These are phyloP conservation scores for Ditylenchus weischeri DNA, from an alignment of 2,888 invertebrate genomes.

Conservation along the genomic window DNA sequence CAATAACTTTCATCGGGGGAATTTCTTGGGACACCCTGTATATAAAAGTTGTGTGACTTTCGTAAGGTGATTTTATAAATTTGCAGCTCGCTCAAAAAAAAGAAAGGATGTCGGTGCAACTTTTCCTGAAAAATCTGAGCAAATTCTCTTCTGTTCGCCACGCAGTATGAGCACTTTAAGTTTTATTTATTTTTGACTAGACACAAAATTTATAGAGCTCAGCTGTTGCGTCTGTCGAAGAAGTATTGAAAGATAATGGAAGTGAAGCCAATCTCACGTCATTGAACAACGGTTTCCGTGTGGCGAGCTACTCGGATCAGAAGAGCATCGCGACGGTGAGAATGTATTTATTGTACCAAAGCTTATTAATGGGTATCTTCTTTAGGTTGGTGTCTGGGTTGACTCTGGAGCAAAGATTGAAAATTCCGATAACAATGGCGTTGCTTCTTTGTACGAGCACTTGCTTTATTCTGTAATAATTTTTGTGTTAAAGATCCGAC, in stretches of 20 bases:
- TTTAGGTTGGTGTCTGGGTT: slow-evolving; percentile 78
- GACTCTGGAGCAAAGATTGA: slow-evolving; percentile 98
- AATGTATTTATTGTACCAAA: background rate
- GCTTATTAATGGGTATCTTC: background rate
- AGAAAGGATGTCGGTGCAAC: no score
- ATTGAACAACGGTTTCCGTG: slow-evolving; percentile 79
- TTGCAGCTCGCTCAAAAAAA: no score
- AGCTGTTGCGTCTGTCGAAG: slow-evolving; percentile 14
- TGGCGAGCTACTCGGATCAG: slow-evolving; percentile 93
- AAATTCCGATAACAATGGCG: slow-evolving; percentile 87
- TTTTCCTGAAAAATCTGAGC: no score
- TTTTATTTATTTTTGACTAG: background rate
- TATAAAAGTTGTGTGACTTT: no score
- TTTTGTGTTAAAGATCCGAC: background rate
- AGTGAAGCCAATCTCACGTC: slow-evolving; percentile 39
- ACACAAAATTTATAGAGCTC: slow-evolving; percentile 16
- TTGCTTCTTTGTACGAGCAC: slow-evolving; percentile 97
- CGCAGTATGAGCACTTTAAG: background rate
- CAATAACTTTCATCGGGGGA: no score
- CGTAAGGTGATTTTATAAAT: no score
- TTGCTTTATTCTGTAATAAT: slow-evolving; percentile 83
- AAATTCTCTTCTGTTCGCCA: no score
- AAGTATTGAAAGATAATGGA: slow-evolving; percentile 31
- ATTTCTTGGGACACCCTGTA: no score
- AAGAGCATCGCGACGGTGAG: slow-evolving; percentile 93